Base-by-base conservation (phyloP, 2,888 invertebrate species). In the Acanthosoma haemorrhoidale region DNA sequence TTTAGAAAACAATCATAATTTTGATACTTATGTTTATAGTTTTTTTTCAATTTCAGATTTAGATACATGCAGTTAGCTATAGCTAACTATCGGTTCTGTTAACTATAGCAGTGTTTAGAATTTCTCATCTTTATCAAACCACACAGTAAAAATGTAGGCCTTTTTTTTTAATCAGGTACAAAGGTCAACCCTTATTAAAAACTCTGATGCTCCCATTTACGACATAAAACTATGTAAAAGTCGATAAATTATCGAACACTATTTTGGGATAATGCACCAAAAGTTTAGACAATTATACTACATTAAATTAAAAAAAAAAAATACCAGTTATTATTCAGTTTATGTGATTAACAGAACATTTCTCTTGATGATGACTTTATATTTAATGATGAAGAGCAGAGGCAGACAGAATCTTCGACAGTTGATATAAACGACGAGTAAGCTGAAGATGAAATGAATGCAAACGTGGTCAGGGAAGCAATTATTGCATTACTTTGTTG, bases 341-440 rank as follows among this genome's bases (percentile, higher is more conserved):
- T n/a, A n/a, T 68, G 68, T 21, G 68, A 57, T 57, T 21, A 57
- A 15, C 58, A 68, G 5, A 68, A 68, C 36, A 21, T 68, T 5
- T 9, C 57, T 29, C 51, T 57, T 21, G 32, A 34, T 8, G 68
- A 36, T 15, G 15, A 25, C n/a, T 16, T 68, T 13, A 16, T n/a
- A 5, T 13, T 25, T 36, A 15, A 18, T 9, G 13, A 34, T 6
- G 34, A 57, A 18, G 21, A n/a, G n/a, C 34, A 2, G 13, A 57
- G 25, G 21, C 29, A 13, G 15, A 43, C 31, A 18, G 41, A 21
- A n/a, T 3, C 16, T 6, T 34, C 11, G 4, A 18, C 16, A 8
- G 9, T 3, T 34, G 36, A 34, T 4, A 16, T 16, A 13, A 13
- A 60, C 2, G 13, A 60, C 15, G 60, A 58, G 21, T 6, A 59